Conservation (phyloP, 2,888 invertebrate species). For the Tipula unca region DNA sequence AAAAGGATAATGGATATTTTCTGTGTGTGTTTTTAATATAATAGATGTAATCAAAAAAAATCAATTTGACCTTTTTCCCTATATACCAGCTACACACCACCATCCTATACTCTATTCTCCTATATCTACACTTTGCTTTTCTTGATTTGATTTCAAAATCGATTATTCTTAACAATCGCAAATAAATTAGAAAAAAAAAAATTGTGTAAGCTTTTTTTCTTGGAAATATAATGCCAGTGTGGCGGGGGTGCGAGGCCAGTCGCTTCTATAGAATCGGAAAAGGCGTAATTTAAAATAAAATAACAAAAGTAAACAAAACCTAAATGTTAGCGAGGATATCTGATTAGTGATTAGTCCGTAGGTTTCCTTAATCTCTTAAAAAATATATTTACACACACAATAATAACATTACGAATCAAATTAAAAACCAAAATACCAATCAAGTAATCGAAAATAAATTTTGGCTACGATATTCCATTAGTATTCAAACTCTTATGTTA, state of each 20-base stretch:
- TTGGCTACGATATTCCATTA: too few relatives aligned
- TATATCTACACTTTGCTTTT: background rate
- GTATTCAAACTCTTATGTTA: too few relatives aligned
- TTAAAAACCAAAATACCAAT: too few relatives aligned
- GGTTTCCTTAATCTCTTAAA: too few relatives aligned
- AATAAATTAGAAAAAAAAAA: background rate
- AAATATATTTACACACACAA: too few relatives aligned
- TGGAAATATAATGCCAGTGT: background rate
- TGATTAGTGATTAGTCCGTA: background rate
- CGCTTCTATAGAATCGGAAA: background rate
- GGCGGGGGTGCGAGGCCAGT: background rate
- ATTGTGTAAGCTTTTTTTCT: background rate
- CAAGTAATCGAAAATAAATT: too few relatives aligned
- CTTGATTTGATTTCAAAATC: background rate
- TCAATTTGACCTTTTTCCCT: background rate
- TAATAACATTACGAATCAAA: too few relatives aligned
- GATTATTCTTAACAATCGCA: constrained; percentile 8
- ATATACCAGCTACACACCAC: background rate
- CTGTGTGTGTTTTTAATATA: constrained; percentile 3
- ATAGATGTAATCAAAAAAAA: constrained; percentile 4
- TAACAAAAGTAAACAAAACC: background rate
- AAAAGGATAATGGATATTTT: background rate
- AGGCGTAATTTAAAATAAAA: background rate
- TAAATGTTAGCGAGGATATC: background rate
- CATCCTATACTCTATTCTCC: background rate